A percentile compares a stretch with the other conserved stretches of the same genome.
Evolutionary conservation across 2,888 invertebrate genomes (phyloP).

Genomic region (Lysandra coridon): DNA sequence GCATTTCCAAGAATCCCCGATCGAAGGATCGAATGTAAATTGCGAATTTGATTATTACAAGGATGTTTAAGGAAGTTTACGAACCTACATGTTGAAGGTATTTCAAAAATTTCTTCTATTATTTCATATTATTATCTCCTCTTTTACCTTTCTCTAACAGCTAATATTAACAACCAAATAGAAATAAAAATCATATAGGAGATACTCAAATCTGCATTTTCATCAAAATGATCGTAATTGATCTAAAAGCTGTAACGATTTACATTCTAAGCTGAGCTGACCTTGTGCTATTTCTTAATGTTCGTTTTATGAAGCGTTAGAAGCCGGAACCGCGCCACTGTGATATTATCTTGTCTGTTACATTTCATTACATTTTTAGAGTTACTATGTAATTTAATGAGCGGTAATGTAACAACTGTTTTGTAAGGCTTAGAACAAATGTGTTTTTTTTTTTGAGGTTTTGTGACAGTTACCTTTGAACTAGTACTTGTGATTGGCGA

Average conservation of each 20-base stretch:
- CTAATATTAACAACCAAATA: not conserved
- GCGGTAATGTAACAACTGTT: not conserved
- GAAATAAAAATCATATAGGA: not conserved
- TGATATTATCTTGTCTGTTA: not conserved
- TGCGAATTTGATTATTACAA: too few species aligned
- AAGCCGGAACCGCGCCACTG: not conserved
- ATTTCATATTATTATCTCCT: too few species aligned
- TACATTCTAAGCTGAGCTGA: not conserved
- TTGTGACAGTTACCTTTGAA: too few species aligned
- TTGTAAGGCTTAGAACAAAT: not conserved
- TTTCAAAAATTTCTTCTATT: too few species aligned
- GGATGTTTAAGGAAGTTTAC: too few species aligned
- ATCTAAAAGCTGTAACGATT: not conserved
- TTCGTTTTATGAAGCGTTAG: not conserved
- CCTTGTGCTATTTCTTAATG: slow-evolving; percentile 5
- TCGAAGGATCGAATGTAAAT: too few species aligned
- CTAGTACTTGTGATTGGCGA: too few species aligned
- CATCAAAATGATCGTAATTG: not conserved
- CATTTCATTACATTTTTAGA: not conserved
- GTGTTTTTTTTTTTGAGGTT: not conserved
- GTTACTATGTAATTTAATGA: not conserved
- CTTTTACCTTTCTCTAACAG: too few species aligned
- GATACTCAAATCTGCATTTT: too few species aligned
- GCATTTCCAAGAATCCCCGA: too few species aligned
- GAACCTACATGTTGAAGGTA: too few species aligned